These are phyloP conservation scores for Amphiura filiformis DNA, from an alignment of 35 echinoderm and acorn worm genomes.

Conservation along the genomic window DNA sequence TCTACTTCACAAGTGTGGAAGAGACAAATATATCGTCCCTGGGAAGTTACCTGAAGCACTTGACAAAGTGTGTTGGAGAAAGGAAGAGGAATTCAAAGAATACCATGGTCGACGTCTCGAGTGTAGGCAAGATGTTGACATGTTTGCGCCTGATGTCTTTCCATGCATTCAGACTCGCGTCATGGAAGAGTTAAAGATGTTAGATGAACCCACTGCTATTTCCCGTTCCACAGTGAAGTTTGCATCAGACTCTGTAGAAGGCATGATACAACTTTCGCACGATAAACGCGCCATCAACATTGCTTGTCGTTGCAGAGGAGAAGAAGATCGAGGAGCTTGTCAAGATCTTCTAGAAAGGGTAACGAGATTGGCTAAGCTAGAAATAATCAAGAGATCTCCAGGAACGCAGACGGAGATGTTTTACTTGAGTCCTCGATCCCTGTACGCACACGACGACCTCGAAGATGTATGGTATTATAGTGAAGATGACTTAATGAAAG, in stretches of 20 bases:
- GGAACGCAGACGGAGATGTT: background rate
- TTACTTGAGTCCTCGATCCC: slow-evolving; percentile 13
- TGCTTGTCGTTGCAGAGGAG: slow-evolving; percentile 3
- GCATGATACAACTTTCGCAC: background rate
- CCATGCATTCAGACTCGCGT: background rate
- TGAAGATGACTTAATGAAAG: background rate
- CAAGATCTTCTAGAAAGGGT: background rate
- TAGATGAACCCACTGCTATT: background rate
- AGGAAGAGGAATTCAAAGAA: background rate
- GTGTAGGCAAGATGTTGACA: background rate
- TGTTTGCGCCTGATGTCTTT: background rate
- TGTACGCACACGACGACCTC: slow-evolving; percentile 12
- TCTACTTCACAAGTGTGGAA: background rate
- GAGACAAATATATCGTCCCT: background rate
- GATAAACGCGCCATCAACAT: background rate
- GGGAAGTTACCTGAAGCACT: background rate
- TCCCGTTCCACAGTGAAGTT: background rate
- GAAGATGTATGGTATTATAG: slow-evolving; percentile 16
- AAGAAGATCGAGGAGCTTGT: background rate
- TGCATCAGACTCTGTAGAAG: background rate
- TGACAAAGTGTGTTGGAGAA: background rate
- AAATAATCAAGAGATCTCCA: background rate
- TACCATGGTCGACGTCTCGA: background rate
- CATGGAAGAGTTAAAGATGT: background rate
- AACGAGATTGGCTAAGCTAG: background rate